Evolutionary conservation across 2,797 vertebrate species (phyloP).

Genomic region (Crocodylus rhombifer): DNA sequence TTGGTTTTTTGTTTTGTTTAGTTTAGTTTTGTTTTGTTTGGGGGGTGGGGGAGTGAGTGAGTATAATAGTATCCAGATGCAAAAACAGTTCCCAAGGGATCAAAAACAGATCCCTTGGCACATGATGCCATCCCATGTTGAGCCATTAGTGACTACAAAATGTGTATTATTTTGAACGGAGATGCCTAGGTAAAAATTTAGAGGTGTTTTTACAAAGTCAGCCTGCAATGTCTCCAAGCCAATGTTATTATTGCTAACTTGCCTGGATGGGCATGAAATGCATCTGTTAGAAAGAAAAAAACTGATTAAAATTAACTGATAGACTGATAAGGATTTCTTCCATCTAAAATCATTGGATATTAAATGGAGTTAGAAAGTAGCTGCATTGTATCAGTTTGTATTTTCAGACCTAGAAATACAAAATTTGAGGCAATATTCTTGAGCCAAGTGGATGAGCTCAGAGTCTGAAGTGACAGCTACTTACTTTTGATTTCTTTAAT

Average conservation of each 20-base stretch:
- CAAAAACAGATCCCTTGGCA: no score
- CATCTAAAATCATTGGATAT: neutral
- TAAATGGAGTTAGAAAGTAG: neutral
- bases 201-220: neutral
- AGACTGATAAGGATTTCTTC: neutral
- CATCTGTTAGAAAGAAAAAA: neutral
- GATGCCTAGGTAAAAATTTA: neutral
- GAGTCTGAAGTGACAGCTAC: neutral
- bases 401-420: neutral
- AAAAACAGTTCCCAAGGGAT: no score
- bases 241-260: neutral
- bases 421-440: neutral
- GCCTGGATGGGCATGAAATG: neutral
- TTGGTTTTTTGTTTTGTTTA: no score
- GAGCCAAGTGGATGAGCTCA: neutral
- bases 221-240: neutral
- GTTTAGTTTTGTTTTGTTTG: no score
- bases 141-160: no score
- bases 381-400: neutral
- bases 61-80: no score
- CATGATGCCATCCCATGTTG: no score
- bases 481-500: neutral
- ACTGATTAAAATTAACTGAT: neutral
- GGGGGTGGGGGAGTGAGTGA: no score
- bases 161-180: neutral